Evolutionary conservation across 2,888 invertebrate species (phyloP).

Genomic region (Amphimallon solstitiale): DNA sequence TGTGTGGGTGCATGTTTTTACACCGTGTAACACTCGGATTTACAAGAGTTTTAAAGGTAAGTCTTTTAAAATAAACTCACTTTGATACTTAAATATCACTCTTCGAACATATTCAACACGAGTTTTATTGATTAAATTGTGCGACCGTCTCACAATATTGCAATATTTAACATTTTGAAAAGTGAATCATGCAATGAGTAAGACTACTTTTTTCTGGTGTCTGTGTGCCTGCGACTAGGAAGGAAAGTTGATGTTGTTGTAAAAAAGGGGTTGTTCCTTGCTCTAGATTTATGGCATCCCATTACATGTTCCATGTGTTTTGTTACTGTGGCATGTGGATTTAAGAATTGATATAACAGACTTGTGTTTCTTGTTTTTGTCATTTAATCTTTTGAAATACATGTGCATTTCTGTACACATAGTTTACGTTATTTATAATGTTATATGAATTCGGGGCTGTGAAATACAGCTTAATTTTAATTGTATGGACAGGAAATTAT

Average conservation of each 20-base stretch:
- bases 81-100: neutral
- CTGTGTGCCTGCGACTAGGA: neutral
- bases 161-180: neutral
- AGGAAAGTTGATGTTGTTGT: conserved; percentile 12
- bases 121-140: conserved; percentile 30
- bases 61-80: neutral
- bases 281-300: neutral
- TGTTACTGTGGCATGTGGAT: neutral
- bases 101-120: neutral
- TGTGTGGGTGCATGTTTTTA: conserved; percentile 57
- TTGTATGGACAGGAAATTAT: too few relatives aligned
- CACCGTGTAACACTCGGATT: conserved; percentile 51
- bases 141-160: neutral
- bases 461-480: too few relatives aligned
- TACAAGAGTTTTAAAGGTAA: conserved; percentile 52
- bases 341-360: too few relatives aligned
- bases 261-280: conserved; percentile 14
- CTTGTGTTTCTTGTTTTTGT: too few relatives aligned
- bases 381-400: too few relatives aligned
- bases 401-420: too few relatives aligned
- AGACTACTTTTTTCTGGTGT: neutral
- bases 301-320: conserved; percentile 1
- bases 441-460: too few relatives aligned
- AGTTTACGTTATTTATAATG: too few relatives aligned
- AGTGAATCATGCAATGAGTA: conserved; percentile 35